A percentile compares a stretch with the other conserved stretches of the same genome.
These are phyloP conservation scores for Hypsibius dujardini DNA, from an alignment of 1,140 invertebrate genomes.

Conservation along the genomic window DNA sequence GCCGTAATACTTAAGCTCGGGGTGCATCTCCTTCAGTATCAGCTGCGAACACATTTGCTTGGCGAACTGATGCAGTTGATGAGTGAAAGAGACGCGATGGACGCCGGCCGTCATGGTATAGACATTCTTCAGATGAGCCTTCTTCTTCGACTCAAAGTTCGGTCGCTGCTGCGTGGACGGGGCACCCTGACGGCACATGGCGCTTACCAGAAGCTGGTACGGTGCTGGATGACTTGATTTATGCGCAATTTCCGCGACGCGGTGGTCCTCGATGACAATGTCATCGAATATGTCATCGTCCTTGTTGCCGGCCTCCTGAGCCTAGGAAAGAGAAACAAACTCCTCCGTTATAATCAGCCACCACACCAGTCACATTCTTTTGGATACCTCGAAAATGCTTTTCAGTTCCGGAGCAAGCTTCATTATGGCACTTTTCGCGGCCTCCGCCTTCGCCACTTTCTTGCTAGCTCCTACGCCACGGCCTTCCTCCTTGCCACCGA, in stretches of 20 bases:
- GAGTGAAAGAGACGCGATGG: neutral
- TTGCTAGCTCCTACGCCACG: slow-evolving; percentile 25
- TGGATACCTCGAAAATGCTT: neutral
- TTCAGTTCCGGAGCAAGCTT: neutral
- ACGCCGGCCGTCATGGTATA: neutral
- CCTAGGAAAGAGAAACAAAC: too few species aligned
- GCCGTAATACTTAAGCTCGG: slow-evolving; percentile 12
- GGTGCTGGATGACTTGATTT: slow-evolving; percentile 86
- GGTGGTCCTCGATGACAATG: slow-evolving; percentile 74
- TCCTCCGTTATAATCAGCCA: too few species aligned
- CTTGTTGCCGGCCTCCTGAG: neutral
- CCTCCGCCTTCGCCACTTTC: slow-evolving; percentile 25
- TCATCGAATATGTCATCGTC: slow-evolving; percentile 54
- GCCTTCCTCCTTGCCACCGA: slow-evolving; percentile 23
- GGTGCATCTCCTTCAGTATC: slow-evolving; percentile 3
- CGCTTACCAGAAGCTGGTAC: slow-evolving; percentile 54
- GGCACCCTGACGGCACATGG: neutral
- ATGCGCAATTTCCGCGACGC: slow-evolving; percentile 76
- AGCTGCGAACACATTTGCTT: neutral
- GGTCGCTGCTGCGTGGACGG: neutral
- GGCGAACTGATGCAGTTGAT: neutral
- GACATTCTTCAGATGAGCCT: neutral
- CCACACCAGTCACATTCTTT: too few species aligned
- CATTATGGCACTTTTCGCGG: slow-evolving; percentile 20
- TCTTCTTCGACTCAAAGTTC: neutral